A percentile compares a stretch with the other conserved stretches of the same genome.
phyloP scores from a whole-genome alignment of 2,888 invertebrate species.

The Hesperia comma region DNA sequence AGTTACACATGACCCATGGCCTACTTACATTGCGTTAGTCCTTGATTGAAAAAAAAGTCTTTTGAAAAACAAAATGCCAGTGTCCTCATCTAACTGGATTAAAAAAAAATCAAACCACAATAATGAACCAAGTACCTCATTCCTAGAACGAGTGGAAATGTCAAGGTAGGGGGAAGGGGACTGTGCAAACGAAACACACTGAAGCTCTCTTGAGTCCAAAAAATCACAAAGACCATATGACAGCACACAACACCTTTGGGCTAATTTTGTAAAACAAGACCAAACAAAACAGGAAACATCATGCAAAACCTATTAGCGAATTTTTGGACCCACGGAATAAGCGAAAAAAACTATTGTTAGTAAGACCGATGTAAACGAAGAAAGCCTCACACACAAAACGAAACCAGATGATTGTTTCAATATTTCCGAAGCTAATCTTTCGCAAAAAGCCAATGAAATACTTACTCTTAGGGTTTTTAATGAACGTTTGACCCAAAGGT shows the following conservation, averaged over 20 bases:
- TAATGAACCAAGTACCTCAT: slow-evolving; percentile 70
- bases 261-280: slow-evolving; percentile 48
- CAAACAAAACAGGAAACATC: slow-evolving; percentile 46
- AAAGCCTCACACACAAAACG: slow-evolving; percentile 71
- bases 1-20: slow-evolving; percentile 45
- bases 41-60: slow-evolving; percentile 53
- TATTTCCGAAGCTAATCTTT: slow-evolving; percentile 23
- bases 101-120: slow-evolving; percentile 56
- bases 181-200: slow-evolving; percentile 74
- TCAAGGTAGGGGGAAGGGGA: slow-evolving; percentile 79
- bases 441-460: slow-evolving; percentile 49
- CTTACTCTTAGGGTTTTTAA: slow-evolving; percentile 57
- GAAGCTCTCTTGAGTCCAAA: slow-evolving; percentile 79
- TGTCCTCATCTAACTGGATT: slow-evolving; percentile 68
- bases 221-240: slow-evolving; percentile 58
- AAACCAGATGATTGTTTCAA: slow-evolving; percentile 59
- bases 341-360: slow-evolving; percentile 59
- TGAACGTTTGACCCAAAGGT: slow-evolving; percentile 75
- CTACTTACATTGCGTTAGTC: slow-evolving; percentile 72
- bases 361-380: slow-evolving; percentile 53
- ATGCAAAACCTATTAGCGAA: slow-evolving; percentile 64
- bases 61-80: slow-evolving; percentile 60
- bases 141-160: slow-evolving; percentile 75
- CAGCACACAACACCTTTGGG: slow-evolving; percentile 81
- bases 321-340: slow-evolving; percentile 77